Evolutionary conservation across 2,797 vertebrate species (phyloP), one percentile per base, ranked within the genome.

Genomic region (Dallia pectoralis): DNA sequence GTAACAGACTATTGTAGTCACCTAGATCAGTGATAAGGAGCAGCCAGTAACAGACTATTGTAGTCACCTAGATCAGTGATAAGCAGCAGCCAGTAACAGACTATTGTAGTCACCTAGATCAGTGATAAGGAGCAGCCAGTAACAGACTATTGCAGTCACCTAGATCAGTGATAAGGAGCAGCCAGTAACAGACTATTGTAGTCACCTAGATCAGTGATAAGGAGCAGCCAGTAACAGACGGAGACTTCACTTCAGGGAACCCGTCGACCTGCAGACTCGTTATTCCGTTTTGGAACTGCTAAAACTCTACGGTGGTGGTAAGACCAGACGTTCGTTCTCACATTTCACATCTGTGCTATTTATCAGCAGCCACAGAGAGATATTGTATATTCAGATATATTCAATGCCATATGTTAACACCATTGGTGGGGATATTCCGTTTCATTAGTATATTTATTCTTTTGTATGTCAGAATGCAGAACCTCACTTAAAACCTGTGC

Each of bases 261-360:
- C 1, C 30, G 48, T 33, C 15, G 67, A 30, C 33, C 22, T 22
- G 22, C 18, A 44, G 14, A 65, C 53, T 76, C 69, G 53, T 76
- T 72, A 72, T 66, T 19, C 32, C 19, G 53, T 40, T 65, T 14
- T 65, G 19, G 1, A 36, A 22, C 56, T 47, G 64, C 25, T 33
- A 36, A 29, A 67, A 63, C 56, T 72, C 44, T 64, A 51, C 11
- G 18, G 29, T 30, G 4, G 63, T 71, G 69, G 67, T 66, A 6
- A 74, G 61, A 68, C 16, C 48, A 47, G 70, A 77, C 73, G 48
- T 53, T 53, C 22, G 73, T 74, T 69, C 51, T 76, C 71, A 76
- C 69, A 77, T 70, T 51, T 72, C 47, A 73, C 71, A 76, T 61
- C 76, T 70, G 76, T 73, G 72, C 77, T 75, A 65, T 40, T 22